Conservation (phyloP, 1,140 invertebrate species). For the Dendrolimus punctatus region DNA sequence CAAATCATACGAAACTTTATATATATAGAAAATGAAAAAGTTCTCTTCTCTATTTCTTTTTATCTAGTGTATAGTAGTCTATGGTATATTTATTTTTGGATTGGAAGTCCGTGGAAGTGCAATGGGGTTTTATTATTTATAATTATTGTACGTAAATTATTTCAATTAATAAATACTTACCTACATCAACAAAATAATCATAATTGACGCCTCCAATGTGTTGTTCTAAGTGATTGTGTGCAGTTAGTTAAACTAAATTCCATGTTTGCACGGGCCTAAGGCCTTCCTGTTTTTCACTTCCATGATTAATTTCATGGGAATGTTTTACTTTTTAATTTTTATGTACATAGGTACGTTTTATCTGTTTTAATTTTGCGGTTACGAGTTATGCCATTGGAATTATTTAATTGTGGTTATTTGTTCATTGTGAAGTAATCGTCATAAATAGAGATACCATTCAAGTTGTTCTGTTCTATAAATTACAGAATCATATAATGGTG, state of each 20-base stretch:
- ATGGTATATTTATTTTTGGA: conserved; percentile 63
- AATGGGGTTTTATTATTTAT: conserved; percentile 6
- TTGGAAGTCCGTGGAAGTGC: conserved; percentile 38
- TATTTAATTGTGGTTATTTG: conserved; percentile 2
- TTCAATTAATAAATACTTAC: conserved; percentile 7
- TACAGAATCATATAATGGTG: conserved; percentile 36
- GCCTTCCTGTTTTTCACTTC: neutral
- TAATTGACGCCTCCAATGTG: no score
- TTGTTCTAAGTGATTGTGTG: no score
- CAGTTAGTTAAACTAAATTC: no score
- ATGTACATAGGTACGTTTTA: no score
- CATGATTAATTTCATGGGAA: neutral
- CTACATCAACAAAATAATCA: conserved; percentile 9
- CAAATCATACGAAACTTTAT: no score
- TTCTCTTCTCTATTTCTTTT: no score
- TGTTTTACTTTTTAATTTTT: no score
- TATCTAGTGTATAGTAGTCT: conserved; percentile 17
- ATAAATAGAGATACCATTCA: neutral
- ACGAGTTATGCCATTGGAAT: neutral
- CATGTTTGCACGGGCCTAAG: neutral
- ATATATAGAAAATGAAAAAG: no score
- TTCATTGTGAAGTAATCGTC: conserved; percentile 2
- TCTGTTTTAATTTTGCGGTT: no score
- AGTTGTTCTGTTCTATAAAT: no score
- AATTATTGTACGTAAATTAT: conserved; percentile 5